Percentiles rank a stretch among this genome's conserved stretches.
Evolutionary conservation across 2,797 vertebrate genomes (phyloP).

Genomic region (Acanthiza pusilla): DNA sequence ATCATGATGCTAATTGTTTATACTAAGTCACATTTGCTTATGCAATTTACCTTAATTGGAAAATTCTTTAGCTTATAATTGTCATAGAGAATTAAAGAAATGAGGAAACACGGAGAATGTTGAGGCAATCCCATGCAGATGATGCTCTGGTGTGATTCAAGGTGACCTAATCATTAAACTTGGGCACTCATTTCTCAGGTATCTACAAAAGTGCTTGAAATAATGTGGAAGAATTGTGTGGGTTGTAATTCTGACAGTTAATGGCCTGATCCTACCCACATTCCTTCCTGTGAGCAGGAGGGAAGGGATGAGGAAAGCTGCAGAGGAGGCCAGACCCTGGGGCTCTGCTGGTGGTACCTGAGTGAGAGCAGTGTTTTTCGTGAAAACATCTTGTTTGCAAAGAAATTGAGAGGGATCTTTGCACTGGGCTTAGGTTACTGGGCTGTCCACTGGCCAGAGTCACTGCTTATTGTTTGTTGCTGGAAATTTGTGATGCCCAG

Average conservation of each 20-base stretch:
- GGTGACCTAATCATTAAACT: constrained; percentile 37
- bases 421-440: neutral
- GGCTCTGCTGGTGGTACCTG: neutral
- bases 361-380: accelerated
- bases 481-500: neutral
- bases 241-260: neutral
- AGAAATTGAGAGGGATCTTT: neutral
- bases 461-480: neutral
- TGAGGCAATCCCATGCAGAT: neutral
- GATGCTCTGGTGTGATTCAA: constrained; percentile 15
- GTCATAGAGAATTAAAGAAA: constrained; percentile 48
- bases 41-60: constrained; percentile 61
- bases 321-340: neutral
- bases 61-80: constrained; percentile 56
- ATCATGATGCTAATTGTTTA: constrained; percentile 50
- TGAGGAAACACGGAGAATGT: neutral
- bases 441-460: neutral
- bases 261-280: neutral
- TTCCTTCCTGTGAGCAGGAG: neutral
- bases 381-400: neutral
- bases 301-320: neutral
- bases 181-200: constrained; percentile 24
- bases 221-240: no score
- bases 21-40: constrained; percentile 55
- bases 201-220: constrained; percentile 25